Conservation (phyloP, 1,140 invertebrate genomes). For the Metopolophium dirhodum region DNA sequence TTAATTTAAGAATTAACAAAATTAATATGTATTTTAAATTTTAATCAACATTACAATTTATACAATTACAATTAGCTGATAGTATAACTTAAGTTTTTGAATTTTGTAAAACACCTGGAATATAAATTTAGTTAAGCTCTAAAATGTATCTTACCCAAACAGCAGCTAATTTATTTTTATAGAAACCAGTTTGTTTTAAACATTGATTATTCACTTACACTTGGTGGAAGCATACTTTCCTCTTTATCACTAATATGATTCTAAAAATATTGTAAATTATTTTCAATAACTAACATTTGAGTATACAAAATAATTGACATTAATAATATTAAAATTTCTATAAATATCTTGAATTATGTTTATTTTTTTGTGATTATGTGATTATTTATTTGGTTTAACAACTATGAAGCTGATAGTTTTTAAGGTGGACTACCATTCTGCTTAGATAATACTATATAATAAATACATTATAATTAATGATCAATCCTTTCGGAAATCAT, state of each 20-base stretch:
- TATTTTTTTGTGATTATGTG: no score
- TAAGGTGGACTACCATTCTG: no score
- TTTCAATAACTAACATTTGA: no score
- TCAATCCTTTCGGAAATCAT: no score
- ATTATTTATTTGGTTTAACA: no score
- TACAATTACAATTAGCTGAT: not conserved
- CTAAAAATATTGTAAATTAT: not conserved
- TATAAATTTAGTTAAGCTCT: not conserved
- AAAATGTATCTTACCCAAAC: not conserved
- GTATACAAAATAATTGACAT: no score
- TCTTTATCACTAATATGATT: not conserved
- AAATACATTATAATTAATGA: no score
- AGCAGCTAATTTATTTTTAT: not conserved
- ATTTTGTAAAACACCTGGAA: not conserved
- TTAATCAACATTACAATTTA: not conserved
- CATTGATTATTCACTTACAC: not conserved
- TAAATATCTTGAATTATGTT: no score
- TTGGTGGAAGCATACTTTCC: not conserved
- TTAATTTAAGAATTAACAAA: not conserved
- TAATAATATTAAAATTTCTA: no score
- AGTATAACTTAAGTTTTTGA: not conserved
- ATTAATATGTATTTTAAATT: conserved; percentile 37
- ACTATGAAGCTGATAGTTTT: no score
- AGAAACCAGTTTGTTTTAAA: not conserved
- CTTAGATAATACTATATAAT: no score